Evolutionary conservation across 2,888 invertebrate species (phyloP).

Genomic region (Ophion costatus): DNA sequence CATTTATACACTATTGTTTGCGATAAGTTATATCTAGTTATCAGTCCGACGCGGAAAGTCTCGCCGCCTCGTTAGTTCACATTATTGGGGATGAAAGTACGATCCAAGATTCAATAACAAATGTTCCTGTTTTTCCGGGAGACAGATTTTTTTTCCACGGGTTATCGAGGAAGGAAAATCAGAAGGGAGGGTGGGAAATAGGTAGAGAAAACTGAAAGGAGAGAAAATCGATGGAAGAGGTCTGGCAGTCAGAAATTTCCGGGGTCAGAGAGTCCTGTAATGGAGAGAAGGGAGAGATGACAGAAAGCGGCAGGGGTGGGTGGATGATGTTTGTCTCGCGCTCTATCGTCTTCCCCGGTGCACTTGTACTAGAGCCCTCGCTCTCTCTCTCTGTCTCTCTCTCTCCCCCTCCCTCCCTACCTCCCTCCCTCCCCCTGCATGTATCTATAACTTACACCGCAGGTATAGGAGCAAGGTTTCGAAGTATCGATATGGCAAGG

Average conservation of each 20-base stretch:
- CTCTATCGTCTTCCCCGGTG: constrained; percentile 37
- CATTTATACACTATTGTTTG: constrained; percentile 9
- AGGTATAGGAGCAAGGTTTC: constrained; percentile 28
- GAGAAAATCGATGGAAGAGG: constrained; percentile 64
- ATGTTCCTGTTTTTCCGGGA: constrained; percentile 49
- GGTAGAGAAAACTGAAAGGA: constrained; percentile 45
- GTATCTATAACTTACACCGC: constrained; percentile 22
- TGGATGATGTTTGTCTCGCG: constrained; percentile 58
- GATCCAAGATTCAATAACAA: constrained; percentile 45
- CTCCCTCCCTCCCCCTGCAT: background rate
- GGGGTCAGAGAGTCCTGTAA: constrained; percentile 59
- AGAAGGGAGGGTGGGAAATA: background rate
- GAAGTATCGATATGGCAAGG: constrained; percentile 62
- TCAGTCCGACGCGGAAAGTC: constrained; percentile 4
- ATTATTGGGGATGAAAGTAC: constrained; percentile 18
- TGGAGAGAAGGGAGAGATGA: constrained; percentile 17
- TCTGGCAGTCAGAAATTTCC: constrained; percentile 62
- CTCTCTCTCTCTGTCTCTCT: background rate
- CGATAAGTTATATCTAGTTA: background rate
- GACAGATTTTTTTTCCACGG: constrained; percentile 33
- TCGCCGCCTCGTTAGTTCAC: constrained; percentile 13
- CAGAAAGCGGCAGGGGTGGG: constrained; percentile 36
- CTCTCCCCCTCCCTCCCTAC: background rate
- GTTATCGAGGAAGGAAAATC: background rate
- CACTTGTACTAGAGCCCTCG: constrained; percentile 14